Evolutionary conservation across 2,113 vertebrate species (phyloP).

Genomic region (Microcebus murinus): DNA sequence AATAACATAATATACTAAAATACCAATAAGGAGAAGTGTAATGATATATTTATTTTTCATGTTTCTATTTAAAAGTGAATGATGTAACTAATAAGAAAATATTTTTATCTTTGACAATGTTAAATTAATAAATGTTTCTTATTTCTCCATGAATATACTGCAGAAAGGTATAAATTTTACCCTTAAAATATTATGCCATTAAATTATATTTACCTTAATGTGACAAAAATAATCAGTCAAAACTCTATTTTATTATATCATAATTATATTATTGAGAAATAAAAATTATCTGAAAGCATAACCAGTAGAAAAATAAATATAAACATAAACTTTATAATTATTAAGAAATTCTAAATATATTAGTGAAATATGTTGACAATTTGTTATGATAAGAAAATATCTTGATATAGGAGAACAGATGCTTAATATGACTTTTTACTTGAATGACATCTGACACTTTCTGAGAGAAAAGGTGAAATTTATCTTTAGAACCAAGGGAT

Average conservation of each 20-base stretch:
- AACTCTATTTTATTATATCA: not conserved
- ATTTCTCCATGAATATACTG: not conserved
- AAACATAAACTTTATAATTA: not conserved
- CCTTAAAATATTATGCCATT: not conserved
- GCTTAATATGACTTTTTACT: not conserved
- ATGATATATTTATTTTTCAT: not conserved
- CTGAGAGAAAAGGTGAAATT: conserved; percentile 26
- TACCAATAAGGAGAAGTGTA: not conserved
- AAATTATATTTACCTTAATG: not conserved
- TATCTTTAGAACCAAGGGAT: not conserved
- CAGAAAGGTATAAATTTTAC: not conserved
- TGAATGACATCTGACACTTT: conserved; percentile 22
- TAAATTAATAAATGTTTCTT: not conserved
- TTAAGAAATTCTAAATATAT: not conserved
- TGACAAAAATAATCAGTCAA: not conserved
- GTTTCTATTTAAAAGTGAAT: not conserved
- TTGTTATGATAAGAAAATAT: not conserved
- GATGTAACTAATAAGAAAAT: not conserved
- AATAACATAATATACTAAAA: not conserved
- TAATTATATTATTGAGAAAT: not conserved
- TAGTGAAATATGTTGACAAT: not conserved
- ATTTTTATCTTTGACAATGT: not conserved
- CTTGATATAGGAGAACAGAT: not conserved
- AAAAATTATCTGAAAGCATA: not conserved
- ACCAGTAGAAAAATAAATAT: not conserved